A percentile compares a stretch with the other conserved stretches of the same genome.
Conservation (phyloP, 2,888 invertebrate genomes). For the Tromatobia lineatoria region DNA sequence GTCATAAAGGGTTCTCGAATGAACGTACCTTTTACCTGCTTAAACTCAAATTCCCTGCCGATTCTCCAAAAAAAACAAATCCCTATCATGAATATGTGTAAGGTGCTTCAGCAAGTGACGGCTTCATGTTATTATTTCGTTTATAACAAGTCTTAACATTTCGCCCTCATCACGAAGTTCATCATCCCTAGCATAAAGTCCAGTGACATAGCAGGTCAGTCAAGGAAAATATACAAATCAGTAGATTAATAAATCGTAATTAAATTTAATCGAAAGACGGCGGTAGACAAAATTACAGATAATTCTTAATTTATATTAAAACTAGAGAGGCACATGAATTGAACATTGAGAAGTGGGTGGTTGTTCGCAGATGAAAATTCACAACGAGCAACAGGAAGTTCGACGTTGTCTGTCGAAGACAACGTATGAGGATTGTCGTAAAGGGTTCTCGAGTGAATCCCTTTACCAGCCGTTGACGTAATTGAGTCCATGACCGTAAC, state of each 20-base stretch:
- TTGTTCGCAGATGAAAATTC: constrained; percentile 5
- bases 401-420: neutral
- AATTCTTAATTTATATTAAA: constrained; percentile 43
- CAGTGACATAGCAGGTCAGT: neutral
- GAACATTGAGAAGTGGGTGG: constrained; percentile 40
- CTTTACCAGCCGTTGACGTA: constrained; percentile 68
- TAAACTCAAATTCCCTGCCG: neutral
- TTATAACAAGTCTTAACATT: too few species aligned
- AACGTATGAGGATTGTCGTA: constrained; percentile 1
- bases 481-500: constrained; percentile 66
- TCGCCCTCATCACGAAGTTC: too few species aligned
- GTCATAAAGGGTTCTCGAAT: too few species aligned
- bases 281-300: constrained; percentile 34
- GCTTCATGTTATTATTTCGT: too few species aligned
- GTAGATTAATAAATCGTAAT: constrained; percentile 31
- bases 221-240: constrained; percentile 5
- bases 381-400: constrained; percentile 33
- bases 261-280: constrained; percentile 60
- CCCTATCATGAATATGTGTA: too few species aligned
- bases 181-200: too few species aligned
- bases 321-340: constrained; percentile 55
- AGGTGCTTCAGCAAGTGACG: too few species aligned
- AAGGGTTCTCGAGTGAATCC: neutral
- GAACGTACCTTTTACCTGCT: too few species aligned
- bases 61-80: too few species aligned